Evolutionary conservation across 1,140 invertebrate species (phyloP).

Genomic region (Zeugodacus cucurbitae): DNA sequence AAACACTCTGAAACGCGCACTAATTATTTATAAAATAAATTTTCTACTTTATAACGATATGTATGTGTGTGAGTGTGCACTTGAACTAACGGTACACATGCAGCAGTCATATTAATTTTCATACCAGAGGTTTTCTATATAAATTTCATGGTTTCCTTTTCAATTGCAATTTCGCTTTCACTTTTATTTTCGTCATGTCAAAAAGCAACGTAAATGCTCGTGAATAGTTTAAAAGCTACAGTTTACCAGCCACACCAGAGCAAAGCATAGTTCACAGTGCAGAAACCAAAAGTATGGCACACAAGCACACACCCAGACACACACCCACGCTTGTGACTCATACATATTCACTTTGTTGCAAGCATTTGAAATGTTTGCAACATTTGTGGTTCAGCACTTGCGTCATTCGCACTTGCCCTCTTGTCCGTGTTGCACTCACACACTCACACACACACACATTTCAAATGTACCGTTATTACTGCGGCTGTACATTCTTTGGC

Average conservation of each 20-base stretch:
- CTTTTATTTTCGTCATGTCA: neutral
- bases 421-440: neutral
- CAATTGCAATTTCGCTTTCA: neutral
- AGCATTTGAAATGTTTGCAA: neutral
- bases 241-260: neutral
- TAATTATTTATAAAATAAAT: neutral
- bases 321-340: neutral
- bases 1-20: neutral
- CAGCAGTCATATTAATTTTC: neutral
- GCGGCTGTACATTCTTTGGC: neutral
- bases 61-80: too few relatives aligned
- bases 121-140: neutral
- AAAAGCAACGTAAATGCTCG: neutral
- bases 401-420: neutral
- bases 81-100: neutral
- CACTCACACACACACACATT: neutral
- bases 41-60: neutral
- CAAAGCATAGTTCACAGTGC: neutral
- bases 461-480: neutral
- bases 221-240: conserved; percentile 2
- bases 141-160: neutral
- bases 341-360: neutral
- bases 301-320: neutral
- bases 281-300: neutral
- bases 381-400: neutral